phyloP scores from a whole-genome alignment of 2,888 invertebrate species.

The Apotomis betuletana region DNA sequence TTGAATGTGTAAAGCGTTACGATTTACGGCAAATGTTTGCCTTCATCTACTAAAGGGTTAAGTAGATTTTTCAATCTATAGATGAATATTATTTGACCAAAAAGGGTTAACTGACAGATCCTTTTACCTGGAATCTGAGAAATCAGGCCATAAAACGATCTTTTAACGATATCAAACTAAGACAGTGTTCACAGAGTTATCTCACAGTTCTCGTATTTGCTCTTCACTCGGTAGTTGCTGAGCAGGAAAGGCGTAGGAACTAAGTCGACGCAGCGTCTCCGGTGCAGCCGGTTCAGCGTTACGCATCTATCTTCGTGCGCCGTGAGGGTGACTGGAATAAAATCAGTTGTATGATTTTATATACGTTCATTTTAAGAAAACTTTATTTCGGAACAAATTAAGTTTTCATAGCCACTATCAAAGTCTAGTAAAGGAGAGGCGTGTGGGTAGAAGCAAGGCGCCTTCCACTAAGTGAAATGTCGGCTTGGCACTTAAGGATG shows the following conservation, averaged over 20 bases:
- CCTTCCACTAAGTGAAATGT: no score
- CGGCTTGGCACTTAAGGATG: no score
- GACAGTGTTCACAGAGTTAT: constrained; percentile 60
- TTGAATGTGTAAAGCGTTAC: neutral
- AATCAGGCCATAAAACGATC: neutral
- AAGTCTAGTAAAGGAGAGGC: no score
- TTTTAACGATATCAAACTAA: neutral
- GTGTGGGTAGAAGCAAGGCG: no score
- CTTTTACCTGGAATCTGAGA: neutral
- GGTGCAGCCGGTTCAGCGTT: constrained; percentile 60
- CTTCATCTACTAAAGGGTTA: neutral
- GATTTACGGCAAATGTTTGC: neutral
- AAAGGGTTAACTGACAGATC: neutral
- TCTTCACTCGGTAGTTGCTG: constrained; percentile 71
- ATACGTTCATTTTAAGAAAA: no score
- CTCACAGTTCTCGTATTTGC: constrained; percentile 63
- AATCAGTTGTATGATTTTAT: neutral
- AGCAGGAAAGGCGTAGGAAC: constrained; percentile 81
- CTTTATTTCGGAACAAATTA: no score
- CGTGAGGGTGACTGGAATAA: constrained; percentile 54
- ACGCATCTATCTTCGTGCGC: constrained; percentile 55
- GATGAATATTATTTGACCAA: neutral
- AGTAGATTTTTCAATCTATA: neutral
- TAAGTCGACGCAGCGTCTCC: constrained; percentile 67
- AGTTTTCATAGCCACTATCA: no score